A percentile compares a stretch with the other conserved stretches of the same genome.
Conservation (phyloP, 2,113 vertebrate species). For the Castor canadensis region DNA sequence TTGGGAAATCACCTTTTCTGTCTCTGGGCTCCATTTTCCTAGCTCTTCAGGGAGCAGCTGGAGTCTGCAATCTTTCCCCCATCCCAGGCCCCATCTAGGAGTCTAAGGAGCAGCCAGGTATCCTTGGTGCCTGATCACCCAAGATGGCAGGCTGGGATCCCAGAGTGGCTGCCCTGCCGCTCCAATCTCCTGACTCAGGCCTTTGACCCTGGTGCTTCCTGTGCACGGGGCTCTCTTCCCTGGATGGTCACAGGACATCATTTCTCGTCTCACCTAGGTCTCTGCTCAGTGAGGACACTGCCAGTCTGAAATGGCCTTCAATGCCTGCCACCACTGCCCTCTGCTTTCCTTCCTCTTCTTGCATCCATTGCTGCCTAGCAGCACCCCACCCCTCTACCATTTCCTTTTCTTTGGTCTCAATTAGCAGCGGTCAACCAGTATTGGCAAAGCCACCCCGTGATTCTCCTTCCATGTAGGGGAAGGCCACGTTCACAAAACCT, state of each 20-base stretch:
- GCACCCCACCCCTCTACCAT: no score
- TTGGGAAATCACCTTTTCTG: not conserved
- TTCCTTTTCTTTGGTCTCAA: not conserved
- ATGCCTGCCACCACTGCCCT: not conserved
- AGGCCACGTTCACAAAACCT: not conserved
- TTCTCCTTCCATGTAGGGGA: not conserved
- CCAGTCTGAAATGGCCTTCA: rapidly evolving
- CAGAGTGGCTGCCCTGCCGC: not conserved
- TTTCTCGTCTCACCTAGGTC: not conserved
- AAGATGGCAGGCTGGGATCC: not conserved
- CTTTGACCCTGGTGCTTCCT: not conserved
- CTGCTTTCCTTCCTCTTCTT: not conserved
- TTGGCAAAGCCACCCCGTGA: not conserved
- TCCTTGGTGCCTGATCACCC: rapidly evolving
- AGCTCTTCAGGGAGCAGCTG: not conserved
- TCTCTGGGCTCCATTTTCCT: not conserved
- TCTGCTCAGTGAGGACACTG: not conserved
- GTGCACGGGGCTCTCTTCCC: not conserved
- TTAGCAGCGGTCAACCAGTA: not conserved
- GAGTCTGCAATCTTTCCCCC: not conserved
- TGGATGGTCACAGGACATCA: not conserved
- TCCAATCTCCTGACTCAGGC: not conserved
- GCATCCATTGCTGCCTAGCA: rapidly evolving
- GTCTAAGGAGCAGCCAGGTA: not conserved
- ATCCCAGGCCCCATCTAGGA: not conserved